Base-by-base conservation (phyloP, 2,888 invertebrate genomes). In the Cantharis nigra region DNA sequence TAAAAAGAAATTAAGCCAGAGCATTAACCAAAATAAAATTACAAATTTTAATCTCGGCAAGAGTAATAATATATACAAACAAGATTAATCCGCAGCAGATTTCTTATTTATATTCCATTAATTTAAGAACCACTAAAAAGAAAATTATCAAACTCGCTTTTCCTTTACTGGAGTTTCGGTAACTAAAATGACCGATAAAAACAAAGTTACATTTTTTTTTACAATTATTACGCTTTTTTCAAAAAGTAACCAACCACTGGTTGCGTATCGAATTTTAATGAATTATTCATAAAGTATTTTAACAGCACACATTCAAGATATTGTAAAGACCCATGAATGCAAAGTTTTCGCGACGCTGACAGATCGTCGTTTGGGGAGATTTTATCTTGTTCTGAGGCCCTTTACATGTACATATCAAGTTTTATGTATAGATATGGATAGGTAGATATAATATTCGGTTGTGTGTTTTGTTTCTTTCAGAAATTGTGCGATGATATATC, bases 201-300 rank as follows among this genome's bases (percentile, higher is more conserved):
- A 49, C 49, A 7, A 7, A 49, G 49, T 49, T 49, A 49, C 49
- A 49, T 49, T 49, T 49, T 49, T n/a, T 33, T 49, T 49, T n/a
- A 49, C n/a, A 49, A 49, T 49, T 49, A 49, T 49, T 49, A 2
- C 49, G 7, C n/a, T 49, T n/a, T 49, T 49, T 49, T 1, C 2
- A n/a, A 49, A 74, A 79, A 81, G 83, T 84, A 83, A 84, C 84
- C 84, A 83, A 84, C 84, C 84, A 83, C 83, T 82, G 83, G 83
- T 83, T 84, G 83, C 84, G 83, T 84, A 83, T 82, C 83, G 82
- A 81, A 82, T 81, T 79, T 49, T 79, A 76, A 74, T 84, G 81
- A 81, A 83, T 84, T 82, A 84, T 84, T 84, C 84, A 84, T 82
- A 81, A 49, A 78, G 71, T 28, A 69, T 73, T 67, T 67, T 74